Evolutionary conservation across 2,797 vertebrate genomes (phyloP).

Genomic region (Acanthurus lineatus): DNA sequence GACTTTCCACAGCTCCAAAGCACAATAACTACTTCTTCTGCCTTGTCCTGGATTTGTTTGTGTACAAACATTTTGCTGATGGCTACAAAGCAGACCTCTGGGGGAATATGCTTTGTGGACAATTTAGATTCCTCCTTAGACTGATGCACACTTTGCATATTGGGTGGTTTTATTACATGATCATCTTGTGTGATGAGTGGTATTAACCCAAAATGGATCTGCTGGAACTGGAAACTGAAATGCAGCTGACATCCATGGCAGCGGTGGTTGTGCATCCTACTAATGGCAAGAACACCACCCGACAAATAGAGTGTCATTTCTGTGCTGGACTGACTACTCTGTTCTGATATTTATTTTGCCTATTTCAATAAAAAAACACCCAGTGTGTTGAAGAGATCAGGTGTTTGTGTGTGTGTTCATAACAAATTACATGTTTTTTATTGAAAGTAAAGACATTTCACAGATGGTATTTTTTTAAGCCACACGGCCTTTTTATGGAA

Average conservation of each 20-base stretch:
- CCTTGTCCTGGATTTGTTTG: constrained; percentile 5
- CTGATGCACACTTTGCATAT: constrained; percentile 18
- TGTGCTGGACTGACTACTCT: constrained; percentile 34
- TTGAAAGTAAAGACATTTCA: no score
- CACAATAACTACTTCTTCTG: constrained; percentile 14
- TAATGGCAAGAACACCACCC: neutral
- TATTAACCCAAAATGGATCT: constrained; percentile 23
- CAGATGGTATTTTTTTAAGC: no score
- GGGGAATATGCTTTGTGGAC: neutral
- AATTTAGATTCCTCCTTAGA: neutral
- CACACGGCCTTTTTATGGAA: no score
- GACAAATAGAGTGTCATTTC: constrained; percentile 32
- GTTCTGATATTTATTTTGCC: constrained; percentile 68
- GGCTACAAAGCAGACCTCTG: neutral
- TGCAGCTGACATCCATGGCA: neutral
- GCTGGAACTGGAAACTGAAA: constrained; percentile 10
- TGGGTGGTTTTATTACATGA: constrained; percentile 19
- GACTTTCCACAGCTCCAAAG: constrained; percentile 13
- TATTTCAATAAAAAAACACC: constrained; percentile 68
- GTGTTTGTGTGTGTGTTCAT: neutral
- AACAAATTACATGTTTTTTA: neutral
- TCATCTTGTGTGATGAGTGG: neutral
- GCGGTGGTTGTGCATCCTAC: neutral
- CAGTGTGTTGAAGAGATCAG: constrained; percentile 13
- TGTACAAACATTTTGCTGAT: constrained; percentile 10